Base-by-base conservation (phyloP, 92 coral and sea anemone genomes). In the Phenganax marumi region DNA sequence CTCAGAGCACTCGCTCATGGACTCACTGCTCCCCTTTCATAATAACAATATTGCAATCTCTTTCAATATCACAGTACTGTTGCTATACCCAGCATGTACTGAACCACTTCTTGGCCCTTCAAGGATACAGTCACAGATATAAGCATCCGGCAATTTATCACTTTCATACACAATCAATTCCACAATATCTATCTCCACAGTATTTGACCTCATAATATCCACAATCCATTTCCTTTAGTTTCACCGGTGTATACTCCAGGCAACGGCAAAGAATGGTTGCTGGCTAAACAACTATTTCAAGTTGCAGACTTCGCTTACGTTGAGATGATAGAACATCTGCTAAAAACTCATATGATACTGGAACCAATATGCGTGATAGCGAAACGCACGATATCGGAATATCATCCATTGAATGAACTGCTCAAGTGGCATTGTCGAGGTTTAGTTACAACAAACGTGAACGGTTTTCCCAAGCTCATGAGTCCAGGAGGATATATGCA, bases 401-500 rank as follows among this genome's bases (percentile, higher is more conserved):
- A 77, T 70, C 99, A 96, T 61, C 99, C 99, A 2, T 70, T 96
- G 10, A 91, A 90, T 49, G 90, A 91, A 63, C 83, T 96, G 54
- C 82, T 96, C 51, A 92, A 85, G 68, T 92, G 87, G 52, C 99
- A 96, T 75, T 96, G 99, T 82, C 93, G 99, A 25, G 99, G 99
- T 55, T 83, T 96, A 26, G 82, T 92, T 22, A 90, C 92, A 1
- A 92, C 97, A 3, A 96, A 96, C 84, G 91, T 89, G 77, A 88
- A 91, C 10, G 99, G 99, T 5, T 87, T 96, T 61, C 97, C 99
- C 3, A 96, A 91, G 84, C 93, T 96, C 18, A 85, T 92, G 11
- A 52, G 47, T 2, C 96, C 93, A 62, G 55, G 83, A 21, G 96
- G 88, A 8, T 96, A 91, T 88, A 96, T 96, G 99, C 99, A 96